Evolutionary conservation across 2,888 invertebrate genomes (phyloP), one percentile per base, ranked within the genome.

Genomic region (Coleophora deauratella): DNA sequence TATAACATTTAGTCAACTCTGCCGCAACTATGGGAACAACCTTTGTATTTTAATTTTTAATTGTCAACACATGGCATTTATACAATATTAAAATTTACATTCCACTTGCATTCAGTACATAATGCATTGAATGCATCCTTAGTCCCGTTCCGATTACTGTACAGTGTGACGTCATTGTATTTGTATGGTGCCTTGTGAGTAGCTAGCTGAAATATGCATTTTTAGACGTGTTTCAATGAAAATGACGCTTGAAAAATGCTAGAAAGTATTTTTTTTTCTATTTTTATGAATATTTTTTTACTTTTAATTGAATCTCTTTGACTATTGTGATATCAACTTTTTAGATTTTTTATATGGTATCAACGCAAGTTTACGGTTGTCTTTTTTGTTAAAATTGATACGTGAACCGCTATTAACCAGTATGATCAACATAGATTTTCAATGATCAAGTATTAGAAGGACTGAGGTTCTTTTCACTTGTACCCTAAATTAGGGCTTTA

Each of bases 401-500:
- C 8, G 10, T 28, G 28, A 28, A 28, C 10, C 28, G 8, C 28
- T 2, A 8, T 28, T n/a, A n/a, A n/a, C n/a, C n/a, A n/a, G n/a
- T n/a, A n/a, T n/a, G n/a, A n/a, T n/a, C n/a, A n/a, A n/a, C n/a
- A n/a, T n/a, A n/a, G n/a, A n/a, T n/a, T n/a, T n/a, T n/a, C n/a
- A n/a, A n/a, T 61, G 59, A 71, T 75, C 71, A 73, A 80, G 78
- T 82, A 82, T 82, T 81, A 79, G 68, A 84, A 82, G 85, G 73
- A 80, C 85, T 70, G 66, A 69, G 67, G 84, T 84, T 80, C 85
- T 81, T 82, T 77, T 73, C 72, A 72, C 76, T 75, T 76, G 85
- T 84, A 85, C 84, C 85, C 84, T 85, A 85, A 85, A 85, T 85
- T 85, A 84, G 85, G 84, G 85, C 76, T 76, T 76, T 79, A n/a